A percentile compares a stretch with the other conserved stretches of the same genome.
These are phyloP conservation scores for Drosophila rhopaloa DNA, from an alignment of 1,140 invertebrate genomes.

Conservation along the genomic window DNA sequence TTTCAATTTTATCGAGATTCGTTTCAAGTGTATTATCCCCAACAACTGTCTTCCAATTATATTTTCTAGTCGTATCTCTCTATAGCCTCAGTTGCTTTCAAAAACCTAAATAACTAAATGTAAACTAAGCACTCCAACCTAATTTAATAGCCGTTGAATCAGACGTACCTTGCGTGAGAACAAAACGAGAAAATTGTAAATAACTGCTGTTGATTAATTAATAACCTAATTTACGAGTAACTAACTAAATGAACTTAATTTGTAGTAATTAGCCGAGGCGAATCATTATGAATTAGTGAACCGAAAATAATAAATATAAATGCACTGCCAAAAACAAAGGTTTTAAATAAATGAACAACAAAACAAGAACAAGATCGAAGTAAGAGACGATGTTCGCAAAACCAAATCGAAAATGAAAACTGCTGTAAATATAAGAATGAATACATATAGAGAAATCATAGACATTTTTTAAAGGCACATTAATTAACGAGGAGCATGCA, in stretches of 20 bases:
- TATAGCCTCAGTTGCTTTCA: slow-evolving; percentile 60
- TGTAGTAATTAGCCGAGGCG: slow-evolving; percentile 67
- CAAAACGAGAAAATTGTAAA: slow-evolving; percentile 64
- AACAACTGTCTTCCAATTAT: slow-evolving; percentile 82
- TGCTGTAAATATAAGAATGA: slow-evolving; percentile 83
- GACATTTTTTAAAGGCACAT: slow-evolving; percentile 82
- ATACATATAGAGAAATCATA: slow-evolving; percentile 81
- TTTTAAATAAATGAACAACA: slow-evolving; percentile 73
- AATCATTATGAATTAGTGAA: slow-evolving; percentile 67
- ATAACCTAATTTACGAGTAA: slow-evolving; percentile 68
- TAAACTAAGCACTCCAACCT: slow-evolving; percentile 51
- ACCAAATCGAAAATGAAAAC: slow-evolving; percentile 56
- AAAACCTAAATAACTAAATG: slow-evolving; percentile 22
- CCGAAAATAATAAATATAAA: slow-evolving; percentile 79
- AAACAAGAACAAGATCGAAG: slow-evolving; percentile 62
- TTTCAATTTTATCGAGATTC: slow-evolving; percentile 2
- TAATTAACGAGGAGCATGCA: slow-evolving; percentile 72
- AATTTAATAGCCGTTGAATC: slow-evolving; percentile 62
- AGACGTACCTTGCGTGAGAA: slow-evolving; percentile 80
- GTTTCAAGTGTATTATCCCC: slow-evolving; percentile 59
- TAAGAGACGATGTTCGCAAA: slow-evolving; percentile 28
- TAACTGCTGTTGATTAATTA: slow-evolving; percentile 80
- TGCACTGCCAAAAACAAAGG: slow-evolving; percentile 84
- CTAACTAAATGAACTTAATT: slow-evolving; percentile 59
- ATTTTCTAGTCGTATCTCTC: slow-evolving; percentile 56